phyloP scores from a whole-genome alignment of 2,113 vertebrate species.

The Sinosuthora webbiana region DNA sequence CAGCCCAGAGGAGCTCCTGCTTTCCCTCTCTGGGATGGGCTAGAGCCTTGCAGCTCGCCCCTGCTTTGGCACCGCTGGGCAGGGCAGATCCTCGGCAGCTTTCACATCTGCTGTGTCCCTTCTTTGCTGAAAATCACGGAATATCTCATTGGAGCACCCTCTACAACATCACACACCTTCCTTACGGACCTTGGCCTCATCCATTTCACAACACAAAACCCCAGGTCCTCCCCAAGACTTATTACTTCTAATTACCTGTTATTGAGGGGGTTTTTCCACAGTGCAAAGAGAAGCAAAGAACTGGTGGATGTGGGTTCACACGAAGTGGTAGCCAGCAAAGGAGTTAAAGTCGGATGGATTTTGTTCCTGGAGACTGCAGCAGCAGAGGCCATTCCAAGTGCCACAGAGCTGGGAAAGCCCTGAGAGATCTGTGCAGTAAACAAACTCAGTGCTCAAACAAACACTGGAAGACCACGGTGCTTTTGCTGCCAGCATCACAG shows the following conservation, averaged over 20 bases:
- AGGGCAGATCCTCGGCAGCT: neutral
- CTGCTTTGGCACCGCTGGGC: neutral
- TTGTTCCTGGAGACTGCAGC: neutral
- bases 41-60: neutral
- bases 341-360: neutral
- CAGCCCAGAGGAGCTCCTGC: neutral
- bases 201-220: neutral
- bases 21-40: neutral
- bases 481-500: conserved; percentile 37
- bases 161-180: neutral
- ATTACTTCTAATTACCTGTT: neutral
- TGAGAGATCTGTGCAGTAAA: neutral
- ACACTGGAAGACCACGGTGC: neutral
- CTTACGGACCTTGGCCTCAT: neutral
- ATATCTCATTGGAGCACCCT: fast-evolving
- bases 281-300: neutral
- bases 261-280: neutral
- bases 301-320: neutral
- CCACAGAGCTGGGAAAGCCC: neutral
- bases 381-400: neutral
- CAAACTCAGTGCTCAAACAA: neutral
- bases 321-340: neutral
- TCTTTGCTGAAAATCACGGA: neutral
- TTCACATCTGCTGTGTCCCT: neutral
- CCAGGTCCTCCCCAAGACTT: neutral